These are phyloP conservation scores for Drosophila percnosoma DNA, from an alignment of 2,888 invertebrate genomes.

Conservation along the genomic window DNA sequence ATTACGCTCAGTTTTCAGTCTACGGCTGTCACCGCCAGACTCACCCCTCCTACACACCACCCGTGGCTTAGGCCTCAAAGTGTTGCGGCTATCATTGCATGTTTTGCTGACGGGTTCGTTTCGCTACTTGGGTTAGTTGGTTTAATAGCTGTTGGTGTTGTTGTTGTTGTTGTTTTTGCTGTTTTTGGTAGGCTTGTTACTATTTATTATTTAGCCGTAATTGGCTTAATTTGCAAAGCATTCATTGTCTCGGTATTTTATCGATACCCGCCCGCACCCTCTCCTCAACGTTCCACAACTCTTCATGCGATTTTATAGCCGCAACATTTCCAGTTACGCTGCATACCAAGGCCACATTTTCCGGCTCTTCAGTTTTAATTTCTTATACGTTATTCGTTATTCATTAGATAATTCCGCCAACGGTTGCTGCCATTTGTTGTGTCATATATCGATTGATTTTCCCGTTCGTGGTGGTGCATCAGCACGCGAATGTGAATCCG, in stretches of 20 bases:
- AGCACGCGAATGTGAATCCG: slow-evolving; percentile 10
- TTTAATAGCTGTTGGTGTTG: slow-evolving; percentile 35
- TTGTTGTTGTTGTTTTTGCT: slow-evolving; percentile 16
- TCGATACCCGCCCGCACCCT: slow-evolving; percentile 27
- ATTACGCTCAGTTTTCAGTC: slow-evolving; percentile 13
- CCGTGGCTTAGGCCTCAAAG: slow-evolving; percentile 27
- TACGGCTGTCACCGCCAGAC: slow-evolving; percentile 3
- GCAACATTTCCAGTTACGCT: slow-evolving; percentile 31
- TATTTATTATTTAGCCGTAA: slow-evolving; percentile 72
- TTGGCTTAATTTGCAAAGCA: slow-evolving; percentile 69
- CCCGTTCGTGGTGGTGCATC: slow-evolving; percentile 8
- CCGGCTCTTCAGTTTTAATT: slow-evolving; percentile 43
- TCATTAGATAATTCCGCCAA: slow-evolving; percentile 47
- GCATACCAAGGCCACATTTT: slow-evolving; percentile 59
- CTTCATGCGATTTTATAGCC: slow-evolving; percentile 31
- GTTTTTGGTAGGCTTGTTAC: slow-evolving; percentile 26
- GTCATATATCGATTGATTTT: slow-evolving; percentile 33
- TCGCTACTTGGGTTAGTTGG: slow-evolving; percentile 32
- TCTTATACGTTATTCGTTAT: slow-evolving; percentile 43
- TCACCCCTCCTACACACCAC: not conserved
- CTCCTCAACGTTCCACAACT: slow-evolving; percentile 16
- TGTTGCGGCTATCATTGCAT: slow-evolving; percentile 55
- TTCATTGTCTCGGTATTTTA: slow-evolving; percentile 59
- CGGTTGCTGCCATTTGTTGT: slow-evolving; percentile 21
- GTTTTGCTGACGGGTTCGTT: slow-evolving; percentile 36